Percentiles rank a stretch among this genome's conserved stretches.
These are phyloP conservation scores for Agrochola lota DNA, from an alignment of 2,888 invertebrate species.

Conservation along the genomic window DNA sequence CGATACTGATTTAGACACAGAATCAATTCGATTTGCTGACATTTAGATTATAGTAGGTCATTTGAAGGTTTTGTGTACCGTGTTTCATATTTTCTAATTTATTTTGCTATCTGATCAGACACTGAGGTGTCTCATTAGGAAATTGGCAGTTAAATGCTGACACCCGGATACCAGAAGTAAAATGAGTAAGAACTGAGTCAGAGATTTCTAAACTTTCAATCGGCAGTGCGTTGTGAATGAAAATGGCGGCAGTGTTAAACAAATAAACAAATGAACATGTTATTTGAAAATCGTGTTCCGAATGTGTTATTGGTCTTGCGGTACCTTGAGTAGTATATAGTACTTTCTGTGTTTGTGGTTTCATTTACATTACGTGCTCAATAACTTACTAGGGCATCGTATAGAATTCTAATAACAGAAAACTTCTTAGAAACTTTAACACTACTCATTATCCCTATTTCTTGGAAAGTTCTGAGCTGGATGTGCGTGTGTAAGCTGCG, in stretches of 20 bases:
- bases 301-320: constrained; percentile 65
- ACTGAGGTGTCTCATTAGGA: constrained; percentile 11
- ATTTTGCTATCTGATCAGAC: constrained; percentile 20
- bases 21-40: constrained; percentile 57
- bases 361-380: constrained; percentile 47
- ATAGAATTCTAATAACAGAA: constrained; percentile 19
- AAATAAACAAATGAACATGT: constrained; percentile 70
- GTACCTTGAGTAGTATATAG: constrained; percentile 54
- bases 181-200: constrained; percentile 53
- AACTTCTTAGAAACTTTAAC: constrained; percentile 21
- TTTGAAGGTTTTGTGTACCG: constrained; percentile 46
- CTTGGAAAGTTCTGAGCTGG: constrained; percentile 31
- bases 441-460: constrained; percentile 27
- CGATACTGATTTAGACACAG: constrained; percentile 62
- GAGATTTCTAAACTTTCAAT: constrained; percentile 68
- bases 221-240: constrained; percentile 60
- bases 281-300: constrained; percentile 72
- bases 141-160: constrained; percentile 36
- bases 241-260: constrained; percentile 59
- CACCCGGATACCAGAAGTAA: constrained; percentile 49
- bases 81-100: constrained; percentile 16
- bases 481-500: constrained; percentile 13
- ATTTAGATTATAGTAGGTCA: constrained; percentile 51
- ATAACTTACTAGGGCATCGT: constrained; percentile 47
- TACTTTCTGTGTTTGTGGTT: constrained; percentile 51